phyloP scores from a whole-genome alignment of 2,888 invertebrate genomes.

The Sinelater perroti region DNA sequence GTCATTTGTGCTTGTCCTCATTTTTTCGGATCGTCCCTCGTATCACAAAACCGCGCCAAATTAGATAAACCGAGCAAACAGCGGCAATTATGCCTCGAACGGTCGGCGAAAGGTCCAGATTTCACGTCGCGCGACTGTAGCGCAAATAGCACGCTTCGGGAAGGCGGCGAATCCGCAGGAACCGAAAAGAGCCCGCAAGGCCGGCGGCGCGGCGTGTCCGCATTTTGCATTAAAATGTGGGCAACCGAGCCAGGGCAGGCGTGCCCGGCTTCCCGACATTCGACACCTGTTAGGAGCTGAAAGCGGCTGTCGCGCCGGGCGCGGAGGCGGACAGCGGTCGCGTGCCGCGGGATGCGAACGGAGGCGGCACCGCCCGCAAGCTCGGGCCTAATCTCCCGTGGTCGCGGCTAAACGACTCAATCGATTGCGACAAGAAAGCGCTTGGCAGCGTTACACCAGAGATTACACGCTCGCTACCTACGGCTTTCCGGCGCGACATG shows the following conservation, averaged over 20 bases:
- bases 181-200: not conserved
- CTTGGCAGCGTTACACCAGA: slow-evolving; percentile 32
- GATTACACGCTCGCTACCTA: slow-evolving; percentile 28
- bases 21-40: too few relatives aligned
- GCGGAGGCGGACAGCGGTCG: slow-evolving; percentile 57
- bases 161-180: slow-evolving; percentile 5
- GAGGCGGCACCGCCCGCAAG: slow-evolving; percentile 38
- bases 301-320: slow-evolving; percentile 29
- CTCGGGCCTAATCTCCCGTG: slow-evolving; percentile 41
- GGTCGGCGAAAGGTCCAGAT: too few relatives aligned
- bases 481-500: slow-evolving; percentile 2
- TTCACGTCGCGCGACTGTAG: too few relatives aligned
- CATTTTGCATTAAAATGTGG: slow-evolving; percentile 5
- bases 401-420: slow-evolving; percentile 44
- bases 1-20: too few relatives aligned
- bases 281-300: slow-evolving; percentile 45
- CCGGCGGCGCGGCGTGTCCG: not conserved
- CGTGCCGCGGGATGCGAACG: slow-evolving; percentile 49
- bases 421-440: slow-evolving; percentile 45
- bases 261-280: slow-evolving; percentile 30
- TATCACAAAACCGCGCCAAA: too few relatives aligned
- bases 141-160: too few relatives aligned
- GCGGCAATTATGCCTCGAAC: too few relatives aligned
- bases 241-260: slow-evolving; percentile 16
- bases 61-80: too few relatives aligned